These are phyloP conservation scores for Diplosoma virens DNA, from an alignment of 23 tunicate species.

Conservation along the genomic window DNA sequence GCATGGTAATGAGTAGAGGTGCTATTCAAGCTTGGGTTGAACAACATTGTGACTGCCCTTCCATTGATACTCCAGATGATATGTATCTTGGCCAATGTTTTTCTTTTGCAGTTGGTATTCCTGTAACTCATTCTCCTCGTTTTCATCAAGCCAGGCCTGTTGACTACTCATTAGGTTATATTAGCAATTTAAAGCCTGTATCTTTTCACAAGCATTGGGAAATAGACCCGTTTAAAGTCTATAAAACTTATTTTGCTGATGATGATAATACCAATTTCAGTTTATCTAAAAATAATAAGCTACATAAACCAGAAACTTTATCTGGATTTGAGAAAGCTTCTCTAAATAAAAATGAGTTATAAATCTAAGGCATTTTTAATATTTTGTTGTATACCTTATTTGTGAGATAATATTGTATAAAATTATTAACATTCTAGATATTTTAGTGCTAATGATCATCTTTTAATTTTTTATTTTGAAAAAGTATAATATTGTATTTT, in stretches of 20 bases:
- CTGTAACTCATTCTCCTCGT: conserved; percentile 66
- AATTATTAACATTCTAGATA: too few species aligned
- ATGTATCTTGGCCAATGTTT: conserved; percentile 84
- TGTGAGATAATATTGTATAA: too few species aligned
- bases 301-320: too few species aligned
- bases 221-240: conserved; percentile 71
- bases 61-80: conserved; percentile 83
- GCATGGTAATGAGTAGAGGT: conserved; percentile 78
- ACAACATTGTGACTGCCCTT: conserved; percentile 65
- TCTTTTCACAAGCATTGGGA: conserved; percentile 97
- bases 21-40: conserved; percentile 66
- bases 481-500: too few species aligned
- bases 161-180: conserved; percentile 69
- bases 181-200: conserved; percentile 69
- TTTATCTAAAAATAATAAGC: too few species aligned
- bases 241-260: conserved; percentile 64
- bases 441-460: too few species aligned
- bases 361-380: too few species aligned
- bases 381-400: too few species aligned
- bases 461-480: too few species aligned
- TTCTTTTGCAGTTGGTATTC: conserved; percentile 46
- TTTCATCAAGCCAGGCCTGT: conserved; percentile 95
- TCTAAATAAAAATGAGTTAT: too few species aligned
- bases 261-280: conserved; percentile 37
- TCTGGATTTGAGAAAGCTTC: too few species aligned